Evolutionary conservation across 2,888 invertebrate genomes (phyloP), one percentile per base, ranked within the genome.

Genomic region (Coecobrya sp.): DNA sequence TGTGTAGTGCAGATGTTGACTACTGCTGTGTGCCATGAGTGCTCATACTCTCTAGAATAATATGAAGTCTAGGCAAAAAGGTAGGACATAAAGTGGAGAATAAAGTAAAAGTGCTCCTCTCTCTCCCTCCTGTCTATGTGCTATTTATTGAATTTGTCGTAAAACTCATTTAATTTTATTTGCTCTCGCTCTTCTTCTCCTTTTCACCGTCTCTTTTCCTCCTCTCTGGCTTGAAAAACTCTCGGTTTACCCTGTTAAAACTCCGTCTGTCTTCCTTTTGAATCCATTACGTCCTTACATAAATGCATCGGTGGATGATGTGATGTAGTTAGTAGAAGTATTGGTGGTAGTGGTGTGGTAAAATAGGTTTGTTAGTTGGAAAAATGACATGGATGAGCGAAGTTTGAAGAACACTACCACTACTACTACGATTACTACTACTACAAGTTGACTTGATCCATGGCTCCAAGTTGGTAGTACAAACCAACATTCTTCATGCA

Each of bases 81-180:
- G 30, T 59, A 59, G 59, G n/a, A n/a, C n/a, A n/a, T 59, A 22
- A 59, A 22, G 59, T 19, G 13, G 59, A 11, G 36, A 36, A 36
- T 36, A 36, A 65, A 68, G 76, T 42, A 73, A 42, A 42, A 73
- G 73, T 73, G 42, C 42, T 27, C 70, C 36, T 49, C 7, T 49
- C 49, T 49, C 49, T 49, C 49, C 10, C 13, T 55, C n/a, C n/a
- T n/a, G n/a, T n/a, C n/a, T n/a, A n/a, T n/a, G 19, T 55, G 55
- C 65, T 65, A 42, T 70, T 70, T 70, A 70, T 79, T 79, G 52
- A 79, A 79, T 52, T 70, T 19, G 42, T 79, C 49, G 45, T 76
- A 52, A 79, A 79, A 79, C 79, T 79, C 79, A 79, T 79, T 79
- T 79, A 79, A 27, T 79, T 79, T 79, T 79, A 79, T 79, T 79